Evolutionary conservation across 92 coral and sea anemone species (phyloP).

Genomic region (Epizoanthus illoricatus): DNA sequence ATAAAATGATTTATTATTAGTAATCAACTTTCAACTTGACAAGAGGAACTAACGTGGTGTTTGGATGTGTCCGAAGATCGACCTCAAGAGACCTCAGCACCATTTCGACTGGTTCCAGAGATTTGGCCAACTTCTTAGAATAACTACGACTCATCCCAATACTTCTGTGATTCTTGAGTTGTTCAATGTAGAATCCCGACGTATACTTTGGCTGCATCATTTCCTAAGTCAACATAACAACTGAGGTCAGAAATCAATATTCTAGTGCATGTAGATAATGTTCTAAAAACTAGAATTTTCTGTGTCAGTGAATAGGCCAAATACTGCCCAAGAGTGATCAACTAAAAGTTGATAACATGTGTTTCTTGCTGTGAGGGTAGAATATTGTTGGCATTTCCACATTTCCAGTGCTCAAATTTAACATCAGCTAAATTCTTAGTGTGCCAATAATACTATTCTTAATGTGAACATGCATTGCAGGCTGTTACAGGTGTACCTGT

Average conservation of each 20-base stretch:
- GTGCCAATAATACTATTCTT: no score
- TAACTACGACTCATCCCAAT: constrained; percentile 62
- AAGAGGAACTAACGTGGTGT: constrained; percentile 82
- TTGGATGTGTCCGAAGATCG: constrained; percentile 96
- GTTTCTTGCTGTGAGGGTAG: no score
- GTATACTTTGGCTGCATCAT: constrained; percentile 96
- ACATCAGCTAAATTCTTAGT: no score
- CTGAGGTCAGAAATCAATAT: neutral
- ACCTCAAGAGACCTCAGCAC: constrained; percentile 91
- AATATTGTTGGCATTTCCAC: no score
- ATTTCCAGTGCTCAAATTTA: no score
- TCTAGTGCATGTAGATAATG: neutral
- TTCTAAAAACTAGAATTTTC: neutral
- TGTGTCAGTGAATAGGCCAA: neutral
- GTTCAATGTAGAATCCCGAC: constrained; percentile 93
- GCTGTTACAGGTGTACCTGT: no score
- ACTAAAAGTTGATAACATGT: no score
- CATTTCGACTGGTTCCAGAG: constrained; percentile 93
- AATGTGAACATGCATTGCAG: no score
- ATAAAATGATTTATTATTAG: no score
- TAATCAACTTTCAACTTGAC: neutral
- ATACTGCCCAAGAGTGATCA: no score
- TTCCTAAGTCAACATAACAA: constrained; percentile 56
- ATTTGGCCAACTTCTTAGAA: constrained; percentile 64
- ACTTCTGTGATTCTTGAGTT: constrained; percentile 78